These are phyloP conservation scores for Hestina assimilis DNA, from an alignment of 1,140 invertebrate genomes.

Conservation along the genomic window DNA sequence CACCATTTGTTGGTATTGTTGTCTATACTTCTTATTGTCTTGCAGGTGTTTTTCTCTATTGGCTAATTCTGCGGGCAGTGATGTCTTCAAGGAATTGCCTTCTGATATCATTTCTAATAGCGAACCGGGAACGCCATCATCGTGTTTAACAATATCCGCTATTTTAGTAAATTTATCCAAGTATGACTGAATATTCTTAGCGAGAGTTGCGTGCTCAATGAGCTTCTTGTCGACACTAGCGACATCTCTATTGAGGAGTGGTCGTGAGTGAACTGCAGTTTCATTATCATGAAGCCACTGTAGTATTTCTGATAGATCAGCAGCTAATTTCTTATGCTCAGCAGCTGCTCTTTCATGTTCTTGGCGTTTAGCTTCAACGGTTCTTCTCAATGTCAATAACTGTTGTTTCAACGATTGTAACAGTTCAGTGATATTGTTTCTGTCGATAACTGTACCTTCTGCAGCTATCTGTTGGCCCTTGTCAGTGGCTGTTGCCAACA, in stretches of 20 bases:
- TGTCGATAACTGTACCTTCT: slow-evolving; percentile 91
- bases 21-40: slow-evolving; percentile 87
- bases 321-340: slow-evolving; percentile 89
- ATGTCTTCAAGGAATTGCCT: slow-evolving; percentile 86
- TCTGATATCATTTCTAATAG: slow-evolving; percentile 91
- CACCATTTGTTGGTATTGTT: slow-evolving; percentile 85
- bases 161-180: slow-evolving; percentile 84
- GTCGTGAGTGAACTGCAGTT: slow-evolving; percentile 88
- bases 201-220: slow-evolving; percentile 86
- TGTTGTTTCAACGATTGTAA: slow-evolving; percentile 92
- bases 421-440: slow-evolving; percentile 92
- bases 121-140: slow-evolving; percentile 87
- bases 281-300: slow-evolving; percentile 93
- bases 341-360: slow-evolving; percentile 93
- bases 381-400: slow-evolving; percentile 86
- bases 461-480: slow-evolving; percentile 94
- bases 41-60: slow-evolving; percentile 89
- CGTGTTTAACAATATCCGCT: slow-evolving; percentile 83
- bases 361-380: slow-evolving; percentile 90
- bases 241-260: slow-evolving; percentile 87
- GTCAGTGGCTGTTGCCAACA: slow-evolving; percentile 90
- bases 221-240: slow-evolving; percentile 90
- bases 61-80: slow-evolving; percentile 87
- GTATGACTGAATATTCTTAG: slow-evolving; percentile 84
- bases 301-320: slow-evolving; percentile 89